Evolutionary conservation across 1,140 invertebrate species (phyloP), one percentile per base, ranked within the genome.

Genomic region (Zophobas morio): DNA sequence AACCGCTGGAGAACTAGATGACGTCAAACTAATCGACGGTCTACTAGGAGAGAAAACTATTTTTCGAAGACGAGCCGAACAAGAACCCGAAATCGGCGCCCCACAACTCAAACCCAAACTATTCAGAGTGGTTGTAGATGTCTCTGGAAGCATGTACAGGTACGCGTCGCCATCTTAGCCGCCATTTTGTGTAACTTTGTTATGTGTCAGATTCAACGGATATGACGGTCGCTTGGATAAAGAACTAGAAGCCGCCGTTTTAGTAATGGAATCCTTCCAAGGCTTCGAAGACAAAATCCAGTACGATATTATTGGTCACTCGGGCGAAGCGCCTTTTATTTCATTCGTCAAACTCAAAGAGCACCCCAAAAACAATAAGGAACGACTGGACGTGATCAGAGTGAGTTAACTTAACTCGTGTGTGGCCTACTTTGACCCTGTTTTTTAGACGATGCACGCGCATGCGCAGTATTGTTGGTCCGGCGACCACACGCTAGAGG

Each of bases 121-220:
- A 32, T 88, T 99, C n/a, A 91, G 94, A 76, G 87, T 99, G 0
- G 91, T 98, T 2, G 92, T 97, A 0, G 98, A 99, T 88, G 96
- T 98, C 0, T 97, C 95, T 40, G 97, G 97, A 0, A 97, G 96
- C 76, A 99, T 99, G 97, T 99, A 99, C 85, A 92, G 96, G 92
- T 93, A 84, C 80, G 36, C 40, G 8, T 47, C 32, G 8, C 63
- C 20, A 49, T 8, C 6, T 63, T 2, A 71, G 5, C 47, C 36
- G n/a, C 3, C 1, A 20, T 47, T 70, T 49, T 47, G 8, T 32
- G 1, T 1, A 32, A 47, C 2, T 47, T 47, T 39, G 6, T 1
- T 63, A 20, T 8, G 34, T 82, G 79, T 49, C 78, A 91, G 93
- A 81, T 98, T 98, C 84, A 97, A 98, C 86, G 93, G 95, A 0